Percentiles rank a stretch among this genome's conserved stretches.
Conservation (phyloP, 2,797 vertebrate genomes). For the Strix occidentalis region DNA sequence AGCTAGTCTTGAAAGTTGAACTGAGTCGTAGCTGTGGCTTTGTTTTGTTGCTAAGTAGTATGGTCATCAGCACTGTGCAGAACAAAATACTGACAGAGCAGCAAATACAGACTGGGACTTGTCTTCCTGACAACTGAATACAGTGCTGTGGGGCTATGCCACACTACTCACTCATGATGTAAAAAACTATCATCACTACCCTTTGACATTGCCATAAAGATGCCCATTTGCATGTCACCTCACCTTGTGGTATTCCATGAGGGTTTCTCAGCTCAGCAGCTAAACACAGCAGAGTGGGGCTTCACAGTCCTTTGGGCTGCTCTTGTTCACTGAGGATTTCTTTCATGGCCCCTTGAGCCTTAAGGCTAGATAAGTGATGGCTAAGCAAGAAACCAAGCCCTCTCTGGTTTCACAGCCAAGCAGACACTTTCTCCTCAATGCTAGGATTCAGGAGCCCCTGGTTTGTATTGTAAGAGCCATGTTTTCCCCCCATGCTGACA, state of each 20-base stretch:
- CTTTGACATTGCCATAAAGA: neutral
- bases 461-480: neutral
- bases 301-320: neutral
- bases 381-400: neutral
- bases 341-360: neutral
- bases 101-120: neutral
- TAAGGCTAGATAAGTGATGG: neutral
- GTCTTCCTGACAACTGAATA: neutral
- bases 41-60: conserved; percentile 34
- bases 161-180: neutral
- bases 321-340: neutral
- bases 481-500: neutral
- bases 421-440: neutral
- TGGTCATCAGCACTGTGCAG: neutral
- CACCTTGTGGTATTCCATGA: neutral
- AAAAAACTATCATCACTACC: neutral
- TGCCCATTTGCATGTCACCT: neutral
- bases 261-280: neutral
- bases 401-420: neutral
- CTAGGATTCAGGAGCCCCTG: neutral
- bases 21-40: neutral
- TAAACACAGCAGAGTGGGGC: neutral
- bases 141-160: neutral
- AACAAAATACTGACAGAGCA: neutral
- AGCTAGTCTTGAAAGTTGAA: neutral